Evolutionary conservation across 2,888 invertebrate species (phyloP).

Genomic region (Lithosia quadra): DNA sequence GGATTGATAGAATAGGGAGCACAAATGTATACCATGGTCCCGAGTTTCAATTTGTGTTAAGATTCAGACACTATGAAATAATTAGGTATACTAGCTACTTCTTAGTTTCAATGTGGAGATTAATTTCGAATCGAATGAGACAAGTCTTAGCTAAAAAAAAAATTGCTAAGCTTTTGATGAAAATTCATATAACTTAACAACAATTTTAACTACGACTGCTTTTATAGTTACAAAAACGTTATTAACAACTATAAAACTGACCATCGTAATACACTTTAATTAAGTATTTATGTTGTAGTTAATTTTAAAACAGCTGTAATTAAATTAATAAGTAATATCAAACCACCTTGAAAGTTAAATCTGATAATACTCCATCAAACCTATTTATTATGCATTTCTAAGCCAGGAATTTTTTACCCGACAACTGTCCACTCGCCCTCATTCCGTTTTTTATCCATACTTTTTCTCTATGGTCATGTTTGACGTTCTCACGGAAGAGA

Average conservation of each 20-base stretch:
- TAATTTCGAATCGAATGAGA: too few relatives aligned
- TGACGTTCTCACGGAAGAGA: constrained; percentile 85
- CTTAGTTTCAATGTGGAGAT: too few relatives aligned
- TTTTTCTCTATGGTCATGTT: constrained; percentile 80
- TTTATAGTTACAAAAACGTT: constrained; percentile 16
- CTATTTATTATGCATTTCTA: constrained; percentile 74
- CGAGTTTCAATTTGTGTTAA: not conserved
- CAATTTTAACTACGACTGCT: too few relatives aligned
- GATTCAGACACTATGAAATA: not conserved
- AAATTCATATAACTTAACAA: too few relatives aligned
- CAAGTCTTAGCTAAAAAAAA: too few relatives aligned
- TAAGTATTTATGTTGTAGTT: constrained; percentile 31
- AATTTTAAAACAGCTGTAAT: constrained; percentile 35
- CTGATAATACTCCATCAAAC: constrained; percentile 68
- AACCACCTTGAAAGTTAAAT: constrained; percentile 67
- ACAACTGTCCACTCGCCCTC: constrained; percentile 84
- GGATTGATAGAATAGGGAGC: constrained; percentile 25
- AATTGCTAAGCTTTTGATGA: too few relatives aligned
- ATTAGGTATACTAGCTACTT: not conserved
- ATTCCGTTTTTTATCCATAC: constrained; percentile 68
- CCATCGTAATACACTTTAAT: constrained; percentile 39
- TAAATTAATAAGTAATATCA: constrained; percentile 44
- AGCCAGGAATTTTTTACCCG: constrained; percentile 71
- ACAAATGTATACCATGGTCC: not conserved
- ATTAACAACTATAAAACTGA: constrained; percentile 28